Conservation (phyloP, 2,888 invertebrate species). For the Dione juno region DNA sequence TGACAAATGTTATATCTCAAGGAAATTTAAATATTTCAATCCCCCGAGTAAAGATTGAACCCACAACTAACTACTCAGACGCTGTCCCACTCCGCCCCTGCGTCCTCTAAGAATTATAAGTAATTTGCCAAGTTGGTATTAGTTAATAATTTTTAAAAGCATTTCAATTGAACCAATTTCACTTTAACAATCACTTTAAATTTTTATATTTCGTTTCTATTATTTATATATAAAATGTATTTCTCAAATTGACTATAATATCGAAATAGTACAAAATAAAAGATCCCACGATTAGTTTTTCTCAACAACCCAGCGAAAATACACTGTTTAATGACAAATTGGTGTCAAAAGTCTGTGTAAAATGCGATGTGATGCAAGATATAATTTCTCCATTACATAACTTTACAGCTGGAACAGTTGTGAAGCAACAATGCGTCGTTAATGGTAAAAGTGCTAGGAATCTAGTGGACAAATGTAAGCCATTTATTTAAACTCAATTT, state of each 20-base stretch:
- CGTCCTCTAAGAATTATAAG: no score
- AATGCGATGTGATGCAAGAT: conserved; percentile 37
- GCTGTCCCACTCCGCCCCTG: no score
- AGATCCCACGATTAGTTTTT: conserved; percentile 23
- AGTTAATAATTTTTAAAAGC: neutral
- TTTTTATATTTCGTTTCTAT: neutral
- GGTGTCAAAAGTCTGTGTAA: conserved; percentile 26
- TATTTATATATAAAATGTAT: conserved; percentile 12
- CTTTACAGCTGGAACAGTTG: conserved; percentile 32
- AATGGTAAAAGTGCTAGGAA: conserved; percentile 35
- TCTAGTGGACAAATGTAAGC: neutral
- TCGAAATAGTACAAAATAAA: neutral
- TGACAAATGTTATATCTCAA: no score
- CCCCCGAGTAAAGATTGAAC: no score
- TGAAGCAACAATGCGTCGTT: conserved; percentile 32
- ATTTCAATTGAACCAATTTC: neutral
- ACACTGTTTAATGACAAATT: conserved; percentile 19
- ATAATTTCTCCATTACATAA: conserved; percentile 42
- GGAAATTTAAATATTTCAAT: no score
- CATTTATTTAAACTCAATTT: conserved; percentile 10
- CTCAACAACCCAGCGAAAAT: conserved; percentile 13
- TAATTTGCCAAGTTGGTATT: neutral
- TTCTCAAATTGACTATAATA: neutral
- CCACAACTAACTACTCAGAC: no score
- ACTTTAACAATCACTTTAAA: neutral